A percentile compares a stretch with the other conserved stretches of the same genome.
These are phyloP conservation scores for Lymantria monacha DNA, from an alignment of 2,888 invertebrate species.

Conservation along the genomic window DNA sequence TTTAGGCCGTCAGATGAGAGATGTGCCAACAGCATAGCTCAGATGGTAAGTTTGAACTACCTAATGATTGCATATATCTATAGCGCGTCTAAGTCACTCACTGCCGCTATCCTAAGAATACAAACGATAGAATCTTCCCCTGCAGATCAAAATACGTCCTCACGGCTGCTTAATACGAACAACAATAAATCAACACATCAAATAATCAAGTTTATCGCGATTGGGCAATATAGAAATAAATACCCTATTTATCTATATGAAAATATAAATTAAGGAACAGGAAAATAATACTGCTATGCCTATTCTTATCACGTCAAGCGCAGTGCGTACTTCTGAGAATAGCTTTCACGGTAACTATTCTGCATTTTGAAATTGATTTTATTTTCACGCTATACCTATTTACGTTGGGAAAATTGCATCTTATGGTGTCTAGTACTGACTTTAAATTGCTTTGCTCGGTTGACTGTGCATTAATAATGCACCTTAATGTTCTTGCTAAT, in stretches of 20 bases:
- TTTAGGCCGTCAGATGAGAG: no score
- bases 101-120: no score
- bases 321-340: constrained; percentile 61
- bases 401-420: constrained; percentile 38
- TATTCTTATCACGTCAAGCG: constrained; percentile 54
- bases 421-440: constrained; percentile 37
- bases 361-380: constrained; percentile 61
- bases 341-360: constrained; percentile 68
- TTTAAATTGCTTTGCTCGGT: constrained; percentile 34
- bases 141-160: no score
- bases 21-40: no score
- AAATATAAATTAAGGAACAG: constrained; percentile 47
- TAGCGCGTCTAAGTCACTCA: no score
- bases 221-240: no score
- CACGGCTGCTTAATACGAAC: no score
- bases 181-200: no score
- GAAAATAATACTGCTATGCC: constrained; percentile 49
- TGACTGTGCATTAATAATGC: constrained; percentile 34
- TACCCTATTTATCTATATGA: neutral
- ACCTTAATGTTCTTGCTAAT: constrained; percentile 42
- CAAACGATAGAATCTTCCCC: no score
- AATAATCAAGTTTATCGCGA: no score
- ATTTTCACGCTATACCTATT: constrained; percentile 35
- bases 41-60: no score
- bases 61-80: no score